Base-by-base conservation (phyloP, 2,888 invertebrate genomes). In the Marasmarcha lunaedactyla region DNA sequence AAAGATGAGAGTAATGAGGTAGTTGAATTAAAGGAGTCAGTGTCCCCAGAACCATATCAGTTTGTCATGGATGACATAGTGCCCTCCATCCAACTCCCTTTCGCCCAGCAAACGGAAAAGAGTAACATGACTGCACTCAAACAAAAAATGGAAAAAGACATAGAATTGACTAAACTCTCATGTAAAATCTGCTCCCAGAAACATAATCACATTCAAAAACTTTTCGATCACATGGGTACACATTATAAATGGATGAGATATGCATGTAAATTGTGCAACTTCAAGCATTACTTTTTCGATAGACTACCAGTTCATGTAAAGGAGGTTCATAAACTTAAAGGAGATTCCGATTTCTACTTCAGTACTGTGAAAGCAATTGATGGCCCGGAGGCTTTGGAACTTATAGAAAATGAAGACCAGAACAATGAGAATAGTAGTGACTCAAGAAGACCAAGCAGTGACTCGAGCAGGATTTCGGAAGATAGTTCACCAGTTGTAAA, bases 211-310 rank as follows among this genome's bases (percentile, higher is more conserved):
- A 56, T 84, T 11, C 71, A 77, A 37, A 85, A 86, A 47, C 58
- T 90, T 4, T 73, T 87, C 14, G 66, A 71, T 36, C 91, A 91
- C 51, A 87, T 89, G 69, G 87, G 90, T 0, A 54, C 54, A 2
- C 91, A 92, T 58, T 86, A 89, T 43, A 88, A 88, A 43, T 90
- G 90, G 88, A 86, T 88, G 53, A 85, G 91, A 15, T 94, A 89
- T 59, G 89, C 90, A 41, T 94, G 94, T 58, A 89, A 88, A 54
- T 66, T 89, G 12, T 94, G 94, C 64, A 85, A 87, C 38, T 92
- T 87, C 55, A 88, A 88, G 55, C 86, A 89, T 43, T 90, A 88
- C 49, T 72, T 85, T 10, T 89, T 88, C 49, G 85, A 85, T 36
- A 88, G 89, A 47, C 85, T 90, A 35, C 84, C 88, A 1, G 86